phyloP scores from a whole-genome alignment of 2,113 vertebrate genomes.

The Strigops habroptila region DNA sequence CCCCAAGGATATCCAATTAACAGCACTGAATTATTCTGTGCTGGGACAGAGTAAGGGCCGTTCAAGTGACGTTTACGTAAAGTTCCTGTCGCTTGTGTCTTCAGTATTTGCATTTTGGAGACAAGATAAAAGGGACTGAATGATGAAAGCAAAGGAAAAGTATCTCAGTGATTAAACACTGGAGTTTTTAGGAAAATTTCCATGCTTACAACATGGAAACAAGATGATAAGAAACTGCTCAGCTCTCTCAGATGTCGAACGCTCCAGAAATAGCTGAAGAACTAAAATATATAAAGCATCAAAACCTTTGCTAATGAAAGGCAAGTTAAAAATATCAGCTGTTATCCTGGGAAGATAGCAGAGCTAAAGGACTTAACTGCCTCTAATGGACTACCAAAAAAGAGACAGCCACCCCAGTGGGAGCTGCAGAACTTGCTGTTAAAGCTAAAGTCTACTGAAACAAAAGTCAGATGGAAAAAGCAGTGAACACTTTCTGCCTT shows the following conservation, averaged over 20 bases:
- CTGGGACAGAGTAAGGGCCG: not conserved
- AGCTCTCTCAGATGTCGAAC: not conserved
- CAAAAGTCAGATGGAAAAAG: not conserved
- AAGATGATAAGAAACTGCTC: not conserved
- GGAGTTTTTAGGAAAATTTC: not conserved
- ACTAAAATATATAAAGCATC: not conserved
- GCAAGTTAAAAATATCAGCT: slow-evolving; percentile 50
- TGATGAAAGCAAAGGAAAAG: slow-evolving; percentile 3
- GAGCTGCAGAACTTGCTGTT: not conserved
- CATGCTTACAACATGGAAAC: not conserved
- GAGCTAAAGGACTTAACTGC: not conserved
- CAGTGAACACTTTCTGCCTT: not conserved
- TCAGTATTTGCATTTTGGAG: slow-evolving; percentile 6
- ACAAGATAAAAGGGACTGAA: not conserved
- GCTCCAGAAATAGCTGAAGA: slow-evolving; percentile 35
- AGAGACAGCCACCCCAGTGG: not conserved
- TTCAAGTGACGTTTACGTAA: not conserved
- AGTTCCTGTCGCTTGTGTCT: not conserved
- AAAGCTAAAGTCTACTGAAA: not conserved
- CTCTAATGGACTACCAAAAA: not conserved
- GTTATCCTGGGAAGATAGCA: not conserved
- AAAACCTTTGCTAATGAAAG: slow-evolving; percentile 41
- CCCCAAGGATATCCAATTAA: slow-evolving; percentile 29
- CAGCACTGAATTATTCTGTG: not conserved
- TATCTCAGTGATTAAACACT: not conserved